Conservation (phyloP, 1,140 invertebrate species). For the Bactericera cockerelli region DNA sequence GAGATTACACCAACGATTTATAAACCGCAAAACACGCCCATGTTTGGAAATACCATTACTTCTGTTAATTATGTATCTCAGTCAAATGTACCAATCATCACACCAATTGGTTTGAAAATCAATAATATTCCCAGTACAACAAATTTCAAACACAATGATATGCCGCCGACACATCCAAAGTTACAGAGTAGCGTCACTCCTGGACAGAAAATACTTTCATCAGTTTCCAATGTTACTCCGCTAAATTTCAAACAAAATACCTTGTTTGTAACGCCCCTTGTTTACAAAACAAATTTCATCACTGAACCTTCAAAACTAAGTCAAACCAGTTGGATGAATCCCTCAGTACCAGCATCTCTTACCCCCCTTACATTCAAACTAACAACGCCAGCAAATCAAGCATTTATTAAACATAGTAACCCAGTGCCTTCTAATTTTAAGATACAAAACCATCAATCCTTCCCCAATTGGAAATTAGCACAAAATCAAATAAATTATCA, state of each 20-base stretch:
- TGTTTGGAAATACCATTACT: neutral
- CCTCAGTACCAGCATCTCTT: neutral
- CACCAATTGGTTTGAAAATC: neutral
- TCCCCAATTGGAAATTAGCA: slow-evolving; percentile 9
- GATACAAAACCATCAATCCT: slow-evolving; percentile 12
- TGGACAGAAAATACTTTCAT: too few species aligned
- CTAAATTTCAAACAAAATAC: neutral
- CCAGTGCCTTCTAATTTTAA: slow-evolving; percentile 15
- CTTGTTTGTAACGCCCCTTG: neutral
- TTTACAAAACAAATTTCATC: slow-evolving; percentile 1
- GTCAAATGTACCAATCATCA: neutral
- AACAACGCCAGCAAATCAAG: neutral
- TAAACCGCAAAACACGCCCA: neutral
- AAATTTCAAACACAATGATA: neutral
- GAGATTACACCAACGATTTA: neutral
- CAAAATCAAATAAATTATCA: slow-evolving; percentile 17
- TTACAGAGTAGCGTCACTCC: neutral
- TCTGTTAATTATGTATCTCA: neutral
- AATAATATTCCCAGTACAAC: neutral
- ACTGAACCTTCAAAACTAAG: neutral
- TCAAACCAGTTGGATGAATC: neutral
- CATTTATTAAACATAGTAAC: slow-evolving; percentile 10
- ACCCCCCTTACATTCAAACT: neutral
- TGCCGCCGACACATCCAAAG: neutral
- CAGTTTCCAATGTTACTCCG: too few species aligned